Percentiles rank a stretch among this genome's conserved stretches.
These are phyloP conservation scores for Eurystomus gularis DNA, from an alignment of 2,113 vertebrate species.

Conservation along the genomic window DNA sequence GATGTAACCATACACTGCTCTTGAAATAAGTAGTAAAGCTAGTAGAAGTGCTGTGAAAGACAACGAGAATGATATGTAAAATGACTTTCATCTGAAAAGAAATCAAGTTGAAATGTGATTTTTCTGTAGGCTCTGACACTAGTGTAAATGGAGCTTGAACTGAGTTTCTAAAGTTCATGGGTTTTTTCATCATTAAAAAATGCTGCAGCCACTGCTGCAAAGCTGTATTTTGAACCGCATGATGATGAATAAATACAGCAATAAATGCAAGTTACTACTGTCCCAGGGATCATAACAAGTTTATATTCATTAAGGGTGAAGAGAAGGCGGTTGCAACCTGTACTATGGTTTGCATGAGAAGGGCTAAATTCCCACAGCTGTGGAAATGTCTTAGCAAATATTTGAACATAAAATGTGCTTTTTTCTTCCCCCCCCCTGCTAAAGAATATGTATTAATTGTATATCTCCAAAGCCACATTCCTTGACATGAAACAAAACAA, in stretches of 20 bases:
- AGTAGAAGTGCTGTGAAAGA: neutral
- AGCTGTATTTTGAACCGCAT: neutral
- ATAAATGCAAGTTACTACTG: neutral
- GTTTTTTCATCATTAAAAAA: neutral
- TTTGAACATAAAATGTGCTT: neutral
- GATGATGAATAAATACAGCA: neutral
- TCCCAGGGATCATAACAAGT: neutral
- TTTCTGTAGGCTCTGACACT: neutral
- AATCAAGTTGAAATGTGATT: neutral
- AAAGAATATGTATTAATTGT: neutral
- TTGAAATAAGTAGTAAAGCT: neutral
- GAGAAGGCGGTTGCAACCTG: neutral
- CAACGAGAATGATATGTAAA: neutral
- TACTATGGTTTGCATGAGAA: neutral
- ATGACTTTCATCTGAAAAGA: neutral
- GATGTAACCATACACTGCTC: neutral
- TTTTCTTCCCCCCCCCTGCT: neutral
- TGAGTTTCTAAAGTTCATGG: neutral
- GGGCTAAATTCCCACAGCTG: neutral
- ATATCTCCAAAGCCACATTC: neutral
- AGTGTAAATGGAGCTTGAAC: neutral
- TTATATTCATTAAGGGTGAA: neutral
- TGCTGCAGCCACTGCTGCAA: neutral
- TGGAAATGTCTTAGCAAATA: neutral
- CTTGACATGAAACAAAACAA: conserved; percentile 3